Evolutionary conservation across 2,888 invertebrate species (phyloP), one percentile per base, ranked within the genome.

Genomic region (Exocentrus adspersus): DNA sequence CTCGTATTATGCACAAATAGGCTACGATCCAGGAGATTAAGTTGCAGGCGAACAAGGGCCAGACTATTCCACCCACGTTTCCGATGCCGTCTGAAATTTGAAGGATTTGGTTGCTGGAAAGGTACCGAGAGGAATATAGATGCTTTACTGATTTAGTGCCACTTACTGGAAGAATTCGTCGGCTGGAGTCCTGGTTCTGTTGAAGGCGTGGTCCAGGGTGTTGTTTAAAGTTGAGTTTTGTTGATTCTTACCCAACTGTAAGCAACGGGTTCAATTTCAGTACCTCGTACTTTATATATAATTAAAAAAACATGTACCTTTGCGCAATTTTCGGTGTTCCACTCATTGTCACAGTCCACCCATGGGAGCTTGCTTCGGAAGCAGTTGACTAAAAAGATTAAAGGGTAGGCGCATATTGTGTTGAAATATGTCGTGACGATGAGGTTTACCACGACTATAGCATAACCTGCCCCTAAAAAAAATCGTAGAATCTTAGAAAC

Each of bases 111-210:
- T 89, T 87, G 79, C 96, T 97, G 60, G 86, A 75, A 64, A 59
- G 14, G n/a, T 14, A 24, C 10, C 6, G 24, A 52, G n/a, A 52
- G 24, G 24, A 17, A 24, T n/a, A 14, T 3, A 12, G 21, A n/a
- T 12, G 42, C 5, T 10, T 28, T 16, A 24, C 41, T 30, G 21
- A 14, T 9, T 60, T n/a, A 7, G 62, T 20, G 57, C 5, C 56
- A 83, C 87, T 88, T 85, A 93, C 93, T 92, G 90, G 79, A 92
- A 94, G 81, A 92, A 94, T 81, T 93, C 93, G 78, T 93, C 92
- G 6, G 93, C 90, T 0, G 93, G 90, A 1, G 92, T 92, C 70
- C 87, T 85, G 21, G 85, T 79, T 37, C 60, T 7, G 19, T 14
- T 45, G 10, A 10, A 6, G 1, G 43, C 16, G 17, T 1, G 1